Evolutionary conservation across 2,113 vertebrate genomes (phyloP), one percentile per base, ranked within the genome.

Genomic region (Camelus dromedarius): DNA sequence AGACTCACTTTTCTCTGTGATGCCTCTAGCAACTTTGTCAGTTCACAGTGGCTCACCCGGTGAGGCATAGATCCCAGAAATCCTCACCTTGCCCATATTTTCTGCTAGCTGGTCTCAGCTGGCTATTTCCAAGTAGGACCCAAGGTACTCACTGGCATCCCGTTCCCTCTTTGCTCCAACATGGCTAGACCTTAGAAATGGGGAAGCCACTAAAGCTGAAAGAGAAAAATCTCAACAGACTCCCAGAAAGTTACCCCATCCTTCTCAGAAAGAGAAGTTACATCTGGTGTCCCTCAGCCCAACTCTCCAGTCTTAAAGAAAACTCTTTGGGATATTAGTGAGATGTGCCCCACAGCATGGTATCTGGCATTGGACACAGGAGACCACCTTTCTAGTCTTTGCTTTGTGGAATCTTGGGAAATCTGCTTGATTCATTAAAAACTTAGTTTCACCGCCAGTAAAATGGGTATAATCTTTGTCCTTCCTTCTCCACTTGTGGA

Each of bases 321-420:
- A 46, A 6, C 19, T 14, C 32, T 0, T 2, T 2, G 35, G 15
- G 22, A 22, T 18, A 0, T n/a, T 18, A 42, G 2, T 15, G 62
- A 81, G 72, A 6, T 0, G 38, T n/a, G 5, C 8, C 18, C 60
- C 35, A 5, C 8, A 35, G 62, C 26, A 14, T 1, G 13, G 64
- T 1, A 1, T 46, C 14, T 16, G n/a, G n/a, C 32, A 42, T 8
- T 73, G 9, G 35, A 9, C 18, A 5, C 0, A 1, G 58, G 54
- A 81, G 50, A 54, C 2, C 6, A 24, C 20, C 38, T 6, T 46
- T 32, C 32, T 56, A 20, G 30, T n/a, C 32, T 89, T n/a, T n/a
- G 26, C 30, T 64, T 46, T 73, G 48, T 35, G 18, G 35, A 76
- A 77, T 14, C 26, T 75, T 52, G 73, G 35, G 32, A 91, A 80